Base-by-base conservation (phyloP, 2,797 vertebrate species). In the Halcyon badia region DNA sequence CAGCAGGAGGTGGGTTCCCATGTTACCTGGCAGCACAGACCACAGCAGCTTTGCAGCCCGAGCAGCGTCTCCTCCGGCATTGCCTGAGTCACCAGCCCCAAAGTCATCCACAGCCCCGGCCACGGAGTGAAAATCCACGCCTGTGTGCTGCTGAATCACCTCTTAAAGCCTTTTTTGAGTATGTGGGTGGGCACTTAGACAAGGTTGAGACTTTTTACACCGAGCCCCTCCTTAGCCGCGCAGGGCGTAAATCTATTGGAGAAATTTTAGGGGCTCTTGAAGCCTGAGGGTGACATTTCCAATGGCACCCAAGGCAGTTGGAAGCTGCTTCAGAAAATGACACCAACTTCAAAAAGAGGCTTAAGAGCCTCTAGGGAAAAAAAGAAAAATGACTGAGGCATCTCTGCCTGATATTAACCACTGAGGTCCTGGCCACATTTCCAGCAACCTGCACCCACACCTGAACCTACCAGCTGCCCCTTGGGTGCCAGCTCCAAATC, bases 21-120 rank as follows among this genome's bases (percentile, higher is more conserved):
- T 0, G 3, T 31, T 51, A 39, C 11, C 21, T 3, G 2, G 26
- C 71, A 46, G 76, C 61, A 44, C 20, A 10, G 62, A 70, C 44
- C 49, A 7, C 8, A 1, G 13, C 11, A 5, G 25, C 61, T 84
- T 24, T 3, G 16, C 46, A 56, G 44, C 66, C 54, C n/a, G 33
- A 79, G 66, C 81, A 89, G 48, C 31, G 41, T 8, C 72, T 77
- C 56, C 80, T 60, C n/a, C 0, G 1, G 39, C 49, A 72, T 8
- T 0, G 0, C 46, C 54, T 0, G 0, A 42, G 51, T 20, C 1
- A 0, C 30, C 66, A 62, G 77, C 71, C n/a, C 41, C 5, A 4
- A 39, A 91, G 35, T 12, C 57, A 80, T 19, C 25, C 42, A 51
- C 42, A 91, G 78, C 46, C 58, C 56, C 3, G 1, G 51, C n/a